phyloP scores from a whole-genome alignment of 2,797 vertebrate genomes.

The Lepilemur septentrionalis region DNA sequence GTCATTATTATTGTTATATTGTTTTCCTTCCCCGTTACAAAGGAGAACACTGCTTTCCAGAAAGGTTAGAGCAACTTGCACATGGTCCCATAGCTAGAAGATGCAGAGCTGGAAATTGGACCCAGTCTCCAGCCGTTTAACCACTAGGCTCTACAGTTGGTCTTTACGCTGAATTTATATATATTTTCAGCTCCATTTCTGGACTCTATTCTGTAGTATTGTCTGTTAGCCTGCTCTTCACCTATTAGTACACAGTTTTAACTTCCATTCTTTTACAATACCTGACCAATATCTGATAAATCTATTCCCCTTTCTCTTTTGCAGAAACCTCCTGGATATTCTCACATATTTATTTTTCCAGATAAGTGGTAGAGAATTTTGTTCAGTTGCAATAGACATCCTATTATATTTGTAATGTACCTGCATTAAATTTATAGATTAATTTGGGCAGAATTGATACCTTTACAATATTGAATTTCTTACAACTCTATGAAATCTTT shows the following conservation, averaged over 20 bases:
- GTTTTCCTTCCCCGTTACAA: background rate
- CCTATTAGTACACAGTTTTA: background rate
- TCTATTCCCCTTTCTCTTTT: background rate
- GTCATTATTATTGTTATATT: background rate
- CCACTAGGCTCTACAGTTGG: background rate
- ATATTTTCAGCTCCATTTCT: background rate
- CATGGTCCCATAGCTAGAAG: background rate
- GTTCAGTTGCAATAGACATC: background rate
- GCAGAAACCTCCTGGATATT: background rate
- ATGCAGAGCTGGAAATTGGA: background rate
- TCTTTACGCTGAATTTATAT: background rate
- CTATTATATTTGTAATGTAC: background rate
- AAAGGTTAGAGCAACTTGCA: background rate
- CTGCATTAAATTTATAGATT: conserved; percentile 33
- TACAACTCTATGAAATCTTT: conserved; percentile 45
- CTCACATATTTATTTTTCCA: conserved; percentile 24
- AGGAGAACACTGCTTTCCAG: background rate
- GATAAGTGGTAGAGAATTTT: conserved; percentile 34
- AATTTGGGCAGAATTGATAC: conserved; percentile 49
- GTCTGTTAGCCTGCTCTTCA: background rate
- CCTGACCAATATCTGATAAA: background rate
- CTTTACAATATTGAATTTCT: conserved; percentile 57
- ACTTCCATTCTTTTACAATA: background rate
- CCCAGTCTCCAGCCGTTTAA: background rate
- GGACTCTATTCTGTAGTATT: background rate